phyloP scores from a whole-genome alignment of 2,797 vertebrate genomes.

The Squalus acanthias region DNA sequence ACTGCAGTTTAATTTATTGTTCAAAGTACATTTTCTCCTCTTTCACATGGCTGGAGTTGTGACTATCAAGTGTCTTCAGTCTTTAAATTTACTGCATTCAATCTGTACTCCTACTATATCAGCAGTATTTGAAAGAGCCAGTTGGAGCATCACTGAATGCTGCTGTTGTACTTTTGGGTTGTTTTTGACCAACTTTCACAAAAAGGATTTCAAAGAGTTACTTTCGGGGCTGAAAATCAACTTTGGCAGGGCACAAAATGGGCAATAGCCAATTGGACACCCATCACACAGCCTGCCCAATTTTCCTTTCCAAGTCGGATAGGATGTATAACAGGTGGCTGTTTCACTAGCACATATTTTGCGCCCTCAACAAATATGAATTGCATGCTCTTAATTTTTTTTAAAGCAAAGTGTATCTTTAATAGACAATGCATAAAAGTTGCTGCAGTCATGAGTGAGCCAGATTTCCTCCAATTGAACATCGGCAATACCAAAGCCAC shows the following conservation, averaged over 20 bases:
- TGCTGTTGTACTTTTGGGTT: not conserved
- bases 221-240: not conserved
- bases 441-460: not conserved
- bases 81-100: not conserved
- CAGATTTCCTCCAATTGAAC: not conserved
- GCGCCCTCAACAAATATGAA: not conserved
- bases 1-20: not conserved
- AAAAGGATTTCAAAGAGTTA: not conserved
- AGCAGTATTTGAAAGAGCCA: not conserved
- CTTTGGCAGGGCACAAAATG: not conserved
- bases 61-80: not conserved
- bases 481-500: not conserved
- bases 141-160: not conserved
- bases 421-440: not conserved
- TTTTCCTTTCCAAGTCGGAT: not conserved
- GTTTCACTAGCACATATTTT: not conserved
- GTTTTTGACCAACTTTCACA: not conserved
- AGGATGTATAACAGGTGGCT: not conserved
- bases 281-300: not conserved
- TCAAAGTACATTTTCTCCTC: not conserved
- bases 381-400: not conserved
- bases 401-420: not conserved
- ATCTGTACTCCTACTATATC: not conserved
- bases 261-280: not conserved
- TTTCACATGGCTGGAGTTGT: not conserved